Evolutionary conservation across 2,113 vertebrate species (phyloP).

Genomic region (Gobius niger): DNA sequence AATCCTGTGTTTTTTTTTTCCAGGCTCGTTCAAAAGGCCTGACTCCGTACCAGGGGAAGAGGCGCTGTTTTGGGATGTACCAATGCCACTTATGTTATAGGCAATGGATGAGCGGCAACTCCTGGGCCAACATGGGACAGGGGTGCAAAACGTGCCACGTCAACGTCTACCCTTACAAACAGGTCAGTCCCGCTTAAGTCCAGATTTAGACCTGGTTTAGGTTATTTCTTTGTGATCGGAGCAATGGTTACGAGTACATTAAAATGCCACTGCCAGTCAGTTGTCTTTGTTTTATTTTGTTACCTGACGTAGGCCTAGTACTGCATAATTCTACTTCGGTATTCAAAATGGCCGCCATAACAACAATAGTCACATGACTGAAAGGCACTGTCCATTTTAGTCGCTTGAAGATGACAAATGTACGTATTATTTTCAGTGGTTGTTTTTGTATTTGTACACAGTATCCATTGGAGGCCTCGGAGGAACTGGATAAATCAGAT

Average conservation of each 20-base stretch:
- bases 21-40: conserved; percentile 94
- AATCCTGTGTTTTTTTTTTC: conserved; percentile 71
- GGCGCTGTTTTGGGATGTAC: conserved; percentile 95
- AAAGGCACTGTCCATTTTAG: too few species aligned
- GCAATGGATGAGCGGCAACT: conserved; percentile 99
- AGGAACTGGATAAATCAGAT: conserved; percentile 92
- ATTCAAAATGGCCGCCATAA: too few species aligned
- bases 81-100: conserved; percentile 96
- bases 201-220: not conserved
- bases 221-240: too few species aligned
- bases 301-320: not conserved
- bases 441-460: conserved; percentile 42
- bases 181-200: not conserved
- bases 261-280: too few species aligned
- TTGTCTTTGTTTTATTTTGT: not conserved
- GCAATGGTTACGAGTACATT: too few species aligned
- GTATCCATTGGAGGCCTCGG: conserved; percentile 94
- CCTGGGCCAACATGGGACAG: conserved; percentile 98
- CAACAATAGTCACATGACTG: too few species aligned
- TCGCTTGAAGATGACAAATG: not conserved
- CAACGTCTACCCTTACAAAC: conserved; percentile 36
- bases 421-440: too few species aligned
- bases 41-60: conserved; percentile 95
- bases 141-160: conserved; percentile 82
- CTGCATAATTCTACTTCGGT: not conserved